These are phyloP conservation scores for Lycocerus yunnanus DNA, from an alignment of 2,888 invertebrate species.

Conservation along the genomic window DNA sequence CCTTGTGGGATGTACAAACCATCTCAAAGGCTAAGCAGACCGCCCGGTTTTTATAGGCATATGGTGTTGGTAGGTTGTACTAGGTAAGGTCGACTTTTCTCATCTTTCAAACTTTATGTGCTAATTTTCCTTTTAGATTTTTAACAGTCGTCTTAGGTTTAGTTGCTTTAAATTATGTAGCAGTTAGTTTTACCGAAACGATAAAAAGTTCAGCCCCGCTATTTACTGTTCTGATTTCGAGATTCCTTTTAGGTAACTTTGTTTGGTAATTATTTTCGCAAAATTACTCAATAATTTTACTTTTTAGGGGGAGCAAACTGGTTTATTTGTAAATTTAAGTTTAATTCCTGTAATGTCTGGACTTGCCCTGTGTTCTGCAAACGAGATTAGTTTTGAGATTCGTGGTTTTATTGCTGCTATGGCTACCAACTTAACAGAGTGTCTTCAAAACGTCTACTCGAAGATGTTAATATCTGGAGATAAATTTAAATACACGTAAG, in stretches of 20 bases:
- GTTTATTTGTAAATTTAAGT: slow-evolving; percentile 70
- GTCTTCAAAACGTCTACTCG: slow-evolving; percentile 79
- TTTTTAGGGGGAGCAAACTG: slow-evolving; percentile 66
- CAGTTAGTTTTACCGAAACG: slow-evolving; percentile 81
- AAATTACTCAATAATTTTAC: neutral
- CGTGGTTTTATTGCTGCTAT: slow-evolving; percentile 75
- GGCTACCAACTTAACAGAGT: slow-evolving; percentile 79
- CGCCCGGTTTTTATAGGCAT: slow-evolving; percentile 72
- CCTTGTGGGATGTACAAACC: slow-evolving; percentile 75
- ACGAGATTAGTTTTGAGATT: slow-evolving; percentile 75
- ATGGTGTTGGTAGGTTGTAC: slow-evolving; percentile 76
- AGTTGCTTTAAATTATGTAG: slow-evolving; percentile 75
- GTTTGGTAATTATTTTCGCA: neutral
- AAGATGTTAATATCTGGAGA: slow-evolving; percentile 78
- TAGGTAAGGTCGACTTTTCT: slow-evolving; percentile 55
- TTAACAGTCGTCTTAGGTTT: slow-evolving; percentile 74
- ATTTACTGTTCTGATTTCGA: slow-evolving; percentile 76
- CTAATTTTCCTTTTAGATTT: slow-evolving; percentile 59
- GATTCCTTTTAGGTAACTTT: slow-evolving; percentile 62
- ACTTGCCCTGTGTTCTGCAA: slow-evolving; percentile 74
- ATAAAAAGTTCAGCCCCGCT: slow-evolving; percentile 81
- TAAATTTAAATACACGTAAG: slow-evolving; percentile 75
- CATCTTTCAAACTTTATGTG: neutral
- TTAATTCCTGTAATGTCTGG: slow-evolving; percentile 79
- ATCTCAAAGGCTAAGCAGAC: slow-evolving; percentile 61